These are phyloP conservation scores for Amphiura filiformis DNA, from an alignment of 35 echinoderm and acorn worm genomes.

Conservation along the genomic window DNA sequence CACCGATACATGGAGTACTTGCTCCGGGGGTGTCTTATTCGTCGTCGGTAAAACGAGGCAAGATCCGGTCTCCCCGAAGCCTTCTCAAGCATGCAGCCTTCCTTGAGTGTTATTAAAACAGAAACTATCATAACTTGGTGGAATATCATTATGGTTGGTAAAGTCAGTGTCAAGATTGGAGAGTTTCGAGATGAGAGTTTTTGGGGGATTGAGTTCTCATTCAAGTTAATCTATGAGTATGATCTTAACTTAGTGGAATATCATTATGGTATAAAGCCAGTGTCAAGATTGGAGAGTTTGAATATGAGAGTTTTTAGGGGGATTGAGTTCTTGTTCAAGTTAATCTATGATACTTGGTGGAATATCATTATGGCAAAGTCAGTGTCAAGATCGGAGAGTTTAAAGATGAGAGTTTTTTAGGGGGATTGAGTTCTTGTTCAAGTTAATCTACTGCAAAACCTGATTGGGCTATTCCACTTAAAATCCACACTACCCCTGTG, in stretches of 20 bases:
- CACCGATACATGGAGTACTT: background rate
- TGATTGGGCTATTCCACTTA: too few relatives aligned
- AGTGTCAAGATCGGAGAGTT: background rate
- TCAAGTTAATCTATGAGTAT: too few relatives aligned
- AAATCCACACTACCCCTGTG: too few relatives aligned
- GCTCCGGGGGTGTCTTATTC: background rate
- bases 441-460: too few relatives aligned
- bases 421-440: too few relatives aligned
- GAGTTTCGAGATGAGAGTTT: background rate
- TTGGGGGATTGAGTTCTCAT: too few relatives aligned
- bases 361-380: background rate
- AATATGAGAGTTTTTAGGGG: background rate
- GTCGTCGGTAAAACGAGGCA: background rate
- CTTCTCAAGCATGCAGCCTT: constrained; percentile 4
- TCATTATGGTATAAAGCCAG: background rate
- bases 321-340: too few relatives aligned
- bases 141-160: background rate
- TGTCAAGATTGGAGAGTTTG: background rate
- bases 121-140: constrained; percentile 4
- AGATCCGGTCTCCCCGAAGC: constrained; percentile 2
- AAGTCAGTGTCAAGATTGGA: background rate
- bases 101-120: constrained; percentile 7
- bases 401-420: background rate
- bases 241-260: background rate
- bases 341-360: background rate